Conservation (phyloP, 2,113 vertebrate species). For the Pogonocichla stellata region DNA sequence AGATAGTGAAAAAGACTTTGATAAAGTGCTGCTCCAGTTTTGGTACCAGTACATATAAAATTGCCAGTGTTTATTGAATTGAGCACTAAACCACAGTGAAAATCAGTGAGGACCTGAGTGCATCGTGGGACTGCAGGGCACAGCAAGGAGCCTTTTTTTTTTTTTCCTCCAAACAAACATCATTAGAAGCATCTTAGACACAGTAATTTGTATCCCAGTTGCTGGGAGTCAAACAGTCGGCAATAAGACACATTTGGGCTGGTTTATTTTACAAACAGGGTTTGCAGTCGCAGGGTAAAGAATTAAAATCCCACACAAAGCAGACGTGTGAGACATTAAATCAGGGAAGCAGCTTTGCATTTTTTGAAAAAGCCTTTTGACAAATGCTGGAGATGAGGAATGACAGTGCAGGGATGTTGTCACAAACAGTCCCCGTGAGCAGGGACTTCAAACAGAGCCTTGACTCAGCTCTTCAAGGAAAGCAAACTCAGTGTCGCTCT, state of each 20-base stretch:
- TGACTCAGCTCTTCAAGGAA: not conserved
- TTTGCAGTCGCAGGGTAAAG: not conserved
- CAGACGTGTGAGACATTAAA: not conserved
- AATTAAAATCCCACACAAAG: not conserved
- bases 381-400: not conserved
- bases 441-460: not conserved
- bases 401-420: not conserved
- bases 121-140: not conserved
- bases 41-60: not conserved
- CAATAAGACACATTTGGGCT: not conserved
- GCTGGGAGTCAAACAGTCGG: not conserved
- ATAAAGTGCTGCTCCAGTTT: not conserved
- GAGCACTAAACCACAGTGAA: not conserved
- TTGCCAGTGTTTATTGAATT: not conserved
- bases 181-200: not conserved
- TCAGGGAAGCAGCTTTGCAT: rapidly evolving
- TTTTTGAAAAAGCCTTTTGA: not conserved
- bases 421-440: not conserved
- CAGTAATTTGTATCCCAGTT: not conserved
- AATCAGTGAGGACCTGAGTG: not conserved
- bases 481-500: not conserved
- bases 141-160: not conserved
- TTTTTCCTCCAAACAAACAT: not conserved
- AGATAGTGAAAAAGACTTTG: not conserved
- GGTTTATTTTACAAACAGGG: not conserved